These are phyloP conservation scores for Ibycter americanus DNA, from an alignment of 2,797 vertebrate genomes.

Conservation along the genomic window DNA sequence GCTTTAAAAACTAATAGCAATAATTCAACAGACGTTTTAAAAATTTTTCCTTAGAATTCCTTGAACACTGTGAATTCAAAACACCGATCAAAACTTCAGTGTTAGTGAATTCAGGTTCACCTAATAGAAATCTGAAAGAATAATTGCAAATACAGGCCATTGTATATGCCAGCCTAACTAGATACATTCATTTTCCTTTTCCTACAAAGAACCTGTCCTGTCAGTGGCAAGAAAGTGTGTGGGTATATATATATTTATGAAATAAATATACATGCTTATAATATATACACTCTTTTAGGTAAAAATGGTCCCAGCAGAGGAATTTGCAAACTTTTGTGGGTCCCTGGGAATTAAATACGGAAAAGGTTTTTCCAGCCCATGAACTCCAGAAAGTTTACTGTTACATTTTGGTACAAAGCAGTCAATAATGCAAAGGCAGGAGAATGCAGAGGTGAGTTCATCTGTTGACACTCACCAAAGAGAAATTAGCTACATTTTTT, in stretches of 20 bases:
- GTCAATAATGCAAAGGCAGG: neutral
- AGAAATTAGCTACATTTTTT: neutral
- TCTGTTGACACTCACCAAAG: neutral
- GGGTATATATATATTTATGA: neutral
- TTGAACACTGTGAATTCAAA: neutral
- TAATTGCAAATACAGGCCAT: neutral
- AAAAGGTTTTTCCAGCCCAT: neutral
- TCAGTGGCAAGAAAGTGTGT: neutral
- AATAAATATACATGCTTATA: neutral
- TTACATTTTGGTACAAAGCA: neutral
- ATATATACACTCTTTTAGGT: neutral
- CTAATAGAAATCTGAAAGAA: neutral
- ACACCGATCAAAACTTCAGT: neutral
- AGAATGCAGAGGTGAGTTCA: neutral
- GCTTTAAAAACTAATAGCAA: neutral
- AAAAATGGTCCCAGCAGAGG: neutral
- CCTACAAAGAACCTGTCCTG: neutral
- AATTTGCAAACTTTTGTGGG: neutral
- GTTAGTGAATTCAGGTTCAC: neutral
- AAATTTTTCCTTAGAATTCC: neutral
- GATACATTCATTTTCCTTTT: neutral
- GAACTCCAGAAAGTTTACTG: neutral
- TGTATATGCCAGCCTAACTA: neutral
- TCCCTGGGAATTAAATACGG: neutral
- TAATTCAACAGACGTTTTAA: neutral